Evolutionary conservation across 2,888 invertebrate species (phyloP).

Genomic region (Megalurothrips usitatus): DNA sequence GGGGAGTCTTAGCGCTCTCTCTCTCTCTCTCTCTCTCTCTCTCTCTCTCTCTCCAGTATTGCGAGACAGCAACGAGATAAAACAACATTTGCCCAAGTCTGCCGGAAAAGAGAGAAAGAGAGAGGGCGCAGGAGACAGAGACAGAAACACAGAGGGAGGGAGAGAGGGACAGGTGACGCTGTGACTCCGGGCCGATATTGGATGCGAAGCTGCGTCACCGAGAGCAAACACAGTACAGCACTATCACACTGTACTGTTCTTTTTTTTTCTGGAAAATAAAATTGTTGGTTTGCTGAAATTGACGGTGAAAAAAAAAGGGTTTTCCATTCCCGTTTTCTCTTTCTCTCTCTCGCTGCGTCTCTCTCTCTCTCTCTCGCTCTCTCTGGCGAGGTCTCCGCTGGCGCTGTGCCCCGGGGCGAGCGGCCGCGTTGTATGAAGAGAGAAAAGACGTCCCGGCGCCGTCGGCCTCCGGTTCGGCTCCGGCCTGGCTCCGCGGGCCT

Average conservation of each 20-base stretch:
- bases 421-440: no score
- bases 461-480: no score
- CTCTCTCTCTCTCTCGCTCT: no score
- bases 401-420: no score
- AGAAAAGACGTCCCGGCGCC: no score
- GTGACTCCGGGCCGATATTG: neutral
- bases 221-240: neutral
- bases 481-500: no score
- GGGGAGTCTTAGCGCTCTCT: neutral
- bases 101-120: neutral
- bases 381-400: no score
- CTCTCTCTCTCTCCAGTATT: neutral
- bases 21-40: neutral
- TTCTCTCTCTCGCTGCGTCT: no score
- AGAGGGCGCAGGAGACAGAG: neutral
- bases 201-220: neutral
- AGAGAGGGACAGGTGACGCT: neutral
- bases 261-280: neutral
- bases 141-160: neutral
- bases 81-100: conserved; percentile 23
- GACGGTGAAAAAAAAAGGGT: no score
- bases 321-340: no score
- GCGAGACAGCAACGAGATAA: conserved; percentile 13
- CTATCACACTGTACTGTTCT: neutral
- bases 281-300: neutral